Evolutionary conservation across 1,140 invertebrate species (phyloP).

Genomic region (Drepana arcuata): DNA sequence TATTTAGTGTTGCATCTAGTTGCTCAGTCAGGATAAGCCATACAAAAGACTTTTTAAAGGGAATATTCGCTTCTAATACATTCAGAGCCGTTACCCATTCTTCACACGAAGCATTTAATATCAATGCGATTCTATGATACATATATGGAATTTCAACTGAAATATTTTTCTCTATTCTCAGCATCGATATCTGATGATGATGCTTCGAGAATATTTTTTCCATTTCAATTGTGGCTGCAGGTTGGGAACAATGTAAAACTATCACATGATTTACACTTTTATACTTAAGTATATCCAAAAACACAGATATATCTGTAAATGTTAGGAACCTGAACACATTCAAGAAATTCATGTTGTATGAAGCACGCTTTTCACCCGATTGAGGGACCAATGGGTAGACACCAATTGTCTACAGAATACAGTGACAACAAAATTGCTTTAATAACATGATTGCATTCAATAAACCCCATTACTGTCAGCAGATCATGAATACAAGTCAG

Average conservation of each 20-base stretch:
- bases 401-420: too few species aligned
- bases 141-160: conserved; percentile 1
- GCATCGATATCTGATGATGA: conserved; percentile 13
- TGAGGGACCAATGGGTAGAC: too few species aligned
- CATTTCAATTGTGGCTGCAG: conserved; percentile 7
- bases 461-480: conserved; percentile 27
- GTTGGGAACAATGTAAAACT: conserved; percentile 26
- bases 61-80: conserved; percentile 3
- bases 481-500: conserved; percentile 10
- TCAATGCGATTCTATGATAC: conserved; percentile 23
- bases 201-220: conserved; percentile 22
- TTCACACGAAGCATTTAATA: conserved; percentile 32
- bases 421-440: too few species aligned
- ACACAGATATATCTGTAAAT: conserved; percentile 12
- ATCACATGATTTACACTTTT: conserved; percentile 29
- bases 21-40: conserved; percentile 31
- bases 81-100: conserved; percentile 23
- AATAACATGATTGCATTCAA: too few species aligned
- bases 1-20: conserved; percentile 10
- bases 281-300: conserved; percentile 30
- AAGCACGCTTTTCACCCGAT: too few species aligned
- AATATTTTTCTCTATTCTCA: conserved; percentile 4
- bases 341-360: not conserved
- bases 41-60: conserved; percentile 13
- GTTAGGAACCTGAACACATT: too few species aligned